phyloP scores from a whole-genome alignment of 2,888 invertebrate species.

The Ochlodes sylvanus region DNA sequence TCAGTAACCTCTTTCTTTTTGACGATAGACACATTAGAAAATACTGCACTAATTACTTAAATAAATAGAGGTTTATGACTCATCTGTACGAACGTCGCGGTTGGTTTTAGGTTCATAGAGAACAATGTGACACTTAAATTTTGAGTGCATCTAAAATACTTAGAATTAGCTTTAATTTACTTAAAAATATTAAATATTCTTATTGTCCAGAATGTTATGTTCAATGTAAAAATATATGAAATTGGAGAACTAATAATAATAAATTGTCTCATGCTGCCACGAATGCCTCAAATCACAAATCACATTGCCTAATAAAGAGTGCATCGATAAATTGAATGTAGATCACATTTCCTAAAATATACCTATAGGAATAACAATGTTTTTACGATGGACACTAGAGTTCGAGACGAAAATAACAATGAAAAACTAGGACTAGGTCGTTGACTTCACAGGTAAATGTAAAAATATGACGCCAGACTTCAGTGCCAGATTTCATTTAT shows the following conservation, averaged over 20 bases:
- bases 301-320: constrained; percentile 2
- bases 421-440: constrained; percentile 19
- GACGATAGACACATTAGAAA: constrained; percentile 8
- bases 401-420: constrained; percentile 20
- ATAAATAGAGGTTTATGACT: not conserved
- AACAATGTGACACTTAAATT: not conserved
- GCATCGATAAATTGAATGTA: not conserved
- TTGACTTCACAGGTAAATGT: constrained; percentile 31
- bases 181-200: too few species aligned
- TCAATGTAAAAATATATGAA: too few species aligned
- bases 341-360: constrained; percentile 24
- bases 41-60: constrained; percentile 8
- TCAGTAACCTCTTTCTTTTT: constrained; percentile 6
- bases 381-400: constrained; percentile 8
- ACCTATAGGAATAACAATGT: constrained; percentile 16
- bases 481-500: constrained; percentile 2
- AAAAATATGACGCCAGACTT: constrained; percentile 8
- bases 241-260: too few species aligned
- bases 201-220: too few species aligned
- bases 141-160: too few species aligned
- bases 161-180: too few species aligned
- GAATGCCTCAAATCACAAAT: constrained; percentile 1
- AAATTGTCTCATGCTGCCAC: not conserved
- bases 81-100: not conserved
- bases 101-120: not conserved